Base-by-base conservation (phyloP, 1,140 invertebrate species). In the silkworm (Bombyx mori) region DNA sequence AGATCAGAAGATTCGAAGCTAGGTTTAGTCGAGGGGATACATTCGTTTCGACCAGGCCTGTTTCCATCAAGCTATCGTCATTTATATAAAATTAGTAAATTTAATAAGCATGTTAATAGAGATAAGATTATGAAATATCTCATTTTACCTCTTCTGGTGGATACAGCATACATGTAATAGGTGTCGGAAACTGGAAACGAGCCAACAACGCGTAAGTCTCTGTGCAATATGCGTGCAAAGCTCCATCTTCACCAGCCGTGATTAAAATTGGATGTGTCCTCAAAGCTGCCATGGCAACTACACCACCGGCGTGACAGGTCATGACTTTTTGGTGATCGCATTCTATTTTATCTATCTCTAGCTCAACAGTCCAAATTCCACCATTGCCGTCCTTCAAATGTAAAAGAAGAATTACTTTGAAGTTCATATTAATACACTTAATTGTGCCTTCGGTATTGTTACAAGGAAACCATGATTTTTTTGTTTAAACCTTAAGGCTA, bases 351-450 rank as follows among this genome's bases (percentile, higher is more conserved):
- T 90, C 90, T n/a, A 92, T 92, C 43, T 92, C 92, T 3, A 96
- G 78, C 68, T 96, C 94, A 26, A 95, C 89, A 47, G 90, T 87
- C 95, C 95, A 97, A 35, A 97, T 90, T 4, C 93, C 94, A 49
- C 95, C 95, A 64, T 93, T 93, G 22, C 92, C 93, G 89, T 96
- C 95, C 93, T 94, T 8, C 26, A 35, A 35, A 35, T 9, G 7
- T 35, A 35, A 35, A 35, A 35, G 26, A n/a, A n/a, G n/a, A n/a
- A n/a, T n/a, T n/a, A n/a, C n/a, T n/a, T n/a, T 4, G 4, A 35
- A 35, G 4, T 2, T 35, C 26, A 35, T 35, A 35, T 4, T 35
- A 35, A 35, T 35, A 35, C 4, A 35, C 26, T 2, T 35, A 35
- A 35, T 35, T 35, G 1, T 4, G 26, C 26, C 4, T 35, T 35